Percentiles rank a stretch among this genome's conserved stretches.
Conservation (phyloP, 2,888 invertebrate genomes). For the Hyposoter dolosus region DNA sequence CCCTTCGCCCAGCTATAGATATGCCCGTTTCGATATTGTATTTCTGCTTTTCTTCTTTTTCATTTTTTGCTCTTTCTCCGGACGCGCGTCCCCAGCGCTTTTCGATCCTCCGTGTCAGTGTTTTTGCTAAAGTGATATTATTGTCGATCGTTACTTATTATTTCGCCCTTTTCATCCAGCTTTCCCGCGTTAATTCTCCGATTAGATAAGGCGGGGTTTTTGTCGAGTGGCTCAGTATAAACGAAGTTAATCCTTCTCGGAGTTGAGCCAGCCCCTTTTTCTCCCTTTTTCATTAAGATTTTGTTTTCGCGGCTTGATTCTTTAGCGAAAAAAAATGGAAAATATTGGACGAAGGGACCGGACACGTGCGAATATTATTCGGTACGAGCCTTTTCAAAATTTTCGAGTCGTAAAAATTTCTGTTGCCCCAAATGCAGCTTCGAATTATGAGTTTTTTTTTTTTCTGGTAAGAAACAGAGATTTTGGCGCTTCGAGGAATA, state of each 20-base stretch:
- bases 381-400: background rate
- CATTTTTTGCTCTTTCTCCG: background rate
- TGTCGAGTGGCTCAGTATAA: conserved; percentile 59
- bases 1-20: conserved; percentile 31
- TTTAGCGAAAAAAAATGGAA: background rate
- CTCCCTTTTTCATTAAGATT: background rate
- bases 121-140: background rate
- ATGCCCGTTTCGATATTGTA: conserved; percentile 32
- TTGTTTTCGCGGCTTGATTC: background rate
- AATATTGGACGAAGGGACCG: background rate
- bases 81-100: conserved; percentile 34
- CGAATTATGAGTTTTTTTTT: no score
- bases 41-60: conserved; percentile 18
- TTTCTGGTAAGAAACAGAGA: no score
- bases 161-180: conserved; percentile 21
- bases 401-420: background rate
- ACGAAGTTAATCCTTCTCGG: conserved; percentile 36
- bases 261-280: conserved; percentile 47
- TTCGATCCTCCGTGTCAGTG: conserved; percentile 29
- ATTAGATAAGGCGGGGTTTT: conserved; percentile 67
- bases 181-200: conserved; percentile 60
- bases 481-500: no score
- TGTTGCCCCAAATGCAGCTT: no score
- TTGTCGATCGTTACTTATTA: conserved; percentile 49
- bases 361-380: background rate